Evolutionary conservation across 1,140 invertebrate species (phyloP).

Genomic region (Camponotus floridanus): DNA sequence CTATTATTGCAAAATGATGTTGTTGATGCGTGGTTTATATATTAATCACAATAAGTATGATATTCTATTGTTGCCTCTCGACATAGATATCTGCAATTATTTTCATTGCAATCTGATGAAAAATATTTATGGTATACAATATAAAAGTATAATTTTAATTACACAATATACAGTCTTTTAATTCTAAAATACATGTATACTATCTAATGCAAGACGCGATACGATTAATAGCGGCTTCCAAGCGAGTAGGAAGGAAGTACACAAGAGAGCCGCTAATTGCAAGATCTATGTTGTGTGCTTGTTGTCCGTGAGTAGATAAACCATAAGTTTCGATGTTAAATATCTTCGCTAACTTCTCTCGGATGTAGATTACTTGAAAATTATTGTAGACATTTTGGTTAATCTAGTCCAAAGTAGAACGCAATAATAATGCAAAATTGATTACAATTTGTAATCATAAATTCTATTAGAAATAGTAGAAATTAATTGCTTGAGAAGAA

Average conservation of each 20-base stretch:
- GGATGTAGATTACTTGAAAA: conserved; percentile 66
- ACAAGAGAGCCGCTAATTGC: conserved; percentile 74
- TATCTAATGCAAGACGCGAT: conserved; percentile 40
- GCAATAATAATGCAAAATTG: conserved; percentile 41
- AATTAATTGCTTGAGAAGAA: neutral
- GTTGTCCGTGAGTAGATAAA: conserved; percentile 59
- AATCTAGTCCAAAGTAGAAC: conserved; percentile 8
- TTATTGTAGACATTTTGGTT: conserved; percentile 66
- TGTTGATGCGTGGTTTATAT: neutral
- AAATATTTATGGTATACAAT: neutral
- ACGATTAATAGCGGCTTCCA: conserved; percentile 60
- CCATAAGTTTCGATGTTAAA: conserved; percentile 67
- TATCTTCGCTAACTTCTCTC: conserved; percentile 70
- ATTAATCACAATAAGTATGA: neutral
- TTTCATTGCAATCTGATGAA: neutral
- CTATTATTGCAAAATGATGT: neutral
- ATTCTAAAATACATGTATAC: conserved; percentile 11
- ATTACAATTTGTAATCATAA: conserved; percentile 7
- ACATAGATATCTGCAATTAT: neutral
- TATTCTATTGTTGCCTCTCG: neutral
- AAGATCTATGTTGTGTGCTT: conserved; percentile 68
- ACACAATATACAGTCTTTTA: neutral
- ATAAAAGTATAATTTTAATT: neutral
- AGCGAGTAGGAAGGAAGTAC: conserved; percentile 69
- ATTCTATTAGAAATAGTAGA: neutral